Base-by-base conservation (phyloP, 2,888 invertebrate species). In the Ectemnius continuus region DNA sequence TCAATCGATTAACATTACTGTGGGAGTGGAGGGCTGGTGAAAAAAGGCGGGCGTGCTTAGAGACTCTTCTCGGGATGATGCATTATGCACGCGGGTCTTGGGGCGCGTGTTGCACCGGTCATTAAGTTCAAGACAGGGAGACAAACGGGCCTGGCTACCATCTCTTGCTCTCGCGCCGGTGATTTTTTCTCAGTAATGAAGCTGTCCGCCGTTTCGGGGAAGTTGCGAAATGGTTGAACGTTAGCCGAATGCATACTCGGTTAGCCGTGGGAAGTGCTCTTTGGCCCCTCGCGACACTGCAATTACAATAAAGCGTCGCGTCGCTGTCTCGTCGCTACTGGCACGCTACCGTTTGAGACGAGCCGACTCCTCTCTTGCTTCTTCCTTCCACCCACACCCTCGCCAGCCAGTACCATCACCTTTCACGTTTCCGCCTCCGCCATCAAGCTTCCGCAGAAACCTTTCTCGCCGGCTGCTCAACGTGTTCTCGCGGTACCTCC, bases 291-390 rank as follows among this genome's bases (percentile, higher is more conserved):
- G 82, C 84, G 85, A 84, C 85, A 84, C 75, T 67, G 84, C 88
- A 88, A 88, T 88, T 88, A 88, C 86, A 84, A 85, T 85, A 86
- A 89, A 89, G 82, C 84, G 73, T 57, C 64, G 57, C 48, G 47
- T 2, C 52, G 23, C 47, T 48, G 59, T 78, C 67, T 75, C 76
- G 77, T 75, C 76, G 77, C 70, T 72, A 70, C 76, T 75, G 78
- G 62, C 80, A 45, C 69, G 68, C 75, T 71, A 62, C 76, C 74
- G 75, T 79, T 70, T 67, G 58, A 68, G 36, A 36, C 57, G 36
- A 59, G 52, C 60, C 58, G 46, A 60, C 65, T 61, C 56, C 68
- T 36, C 16, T 65, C 20, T 60, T 60, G 73, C 47, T 57, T 63
- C 71, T 59, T 20, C 64, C 73, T 63, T 45, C 57, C 62, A 36